Evolutionary conservation across 2,113 vertebrate genomes (phyloP).

Genomic region (Peromyscus leucopus): DNA sequence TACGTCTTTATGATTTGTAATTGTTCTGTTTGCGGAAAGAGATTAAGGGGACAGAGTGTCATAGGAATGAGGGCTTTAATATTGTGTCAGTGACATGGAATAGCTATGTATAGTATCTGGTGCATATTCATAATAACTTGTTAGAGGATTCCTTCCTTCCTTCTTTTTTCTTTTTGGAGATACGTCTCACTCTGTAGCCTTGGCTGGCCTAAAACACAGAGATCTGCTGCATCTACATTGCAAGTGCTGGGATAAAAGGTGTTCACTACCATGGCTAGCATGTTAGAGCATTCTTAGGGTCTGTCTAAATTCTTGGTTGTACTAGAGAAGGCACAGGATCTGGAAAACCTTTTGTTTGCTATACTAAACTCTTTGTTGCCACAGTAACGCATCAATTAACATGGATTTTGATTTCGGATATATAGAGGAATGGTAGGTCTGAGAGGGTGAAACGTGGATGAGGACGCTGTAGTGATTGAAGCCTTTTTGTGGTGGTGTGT

Average conservation of each 20-base stretch:
- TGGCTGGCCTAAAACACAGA: neutral
- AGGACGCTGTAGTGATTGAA: slow-evolving; percentile 17
- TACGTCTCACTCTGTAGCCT: neutral
- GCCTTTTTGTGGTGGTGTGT: neutral
- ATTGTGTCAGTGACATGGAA: slow-evolving; percentile 14
- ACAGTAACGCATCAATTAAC: slow-evolving; percentile 27
- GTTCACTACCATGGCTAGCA: no score
- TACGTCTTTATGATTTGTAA: slow-evolving; percentile 58
- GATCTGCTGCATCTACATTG: neutral
- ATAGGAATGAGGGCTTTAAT: slow-evolving; percentile 33
- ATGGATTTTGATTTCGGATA: slow-evolving; percentile 53
- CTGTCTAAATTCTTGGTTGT: slow-evolving; percentile 50
- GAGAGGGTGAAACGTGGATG: slow-evolving; percentile 31
- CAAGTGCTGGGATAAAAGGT: neutral
- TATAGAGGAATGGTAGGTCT: slow-evolving; percentile 10
- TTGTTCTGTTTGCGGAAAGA: slow-evolving; percentile 16
- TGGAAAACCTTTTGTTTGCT: slow-evolving; percentile 45
- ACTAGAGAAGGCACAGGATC: slow-evolving; percentile 46
- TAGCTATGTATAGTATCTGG: neutral
- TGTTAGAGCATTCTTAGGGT: slow-evolving; percentile 39
- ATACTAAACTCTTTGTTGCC: slow-evolving; percentile 51
- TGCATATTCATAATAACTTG: neutral
- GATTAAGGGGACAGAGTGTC: slow-evolving; percentile 13
- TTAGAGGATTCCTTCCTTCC: neutral
- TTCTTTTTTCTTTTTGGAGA: neutral